These are phyloP conservation scores for Cosmia trapezina DNA, from an alignment of 2,888 invertebrate species.

Conservation along the genomic window DNA sequence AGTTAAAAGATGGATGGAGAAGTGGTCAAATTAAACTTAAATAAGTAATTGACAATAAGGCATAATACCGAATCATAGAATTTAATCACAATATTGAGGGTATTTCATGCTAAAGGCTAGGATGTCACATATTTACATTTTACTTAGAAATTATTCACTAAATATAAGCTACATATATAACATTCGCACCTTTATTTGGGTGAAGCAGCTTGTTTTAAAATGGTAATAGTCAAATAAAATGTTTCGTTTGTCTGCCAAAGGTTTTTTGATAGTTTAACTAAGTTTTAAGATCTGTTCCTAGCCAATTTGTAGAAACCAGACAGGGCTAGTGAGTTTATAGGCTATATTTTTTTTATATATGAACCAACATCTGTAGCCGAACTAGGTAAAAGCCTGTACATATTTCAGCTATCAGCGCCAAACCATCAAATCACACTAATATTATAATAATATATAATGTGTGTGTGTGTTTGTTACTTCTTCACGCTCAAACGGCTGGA, in stretches of 20 bases:
- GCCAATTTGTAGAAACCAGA: background rate
- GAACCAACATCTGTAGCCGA: too few species aligned
- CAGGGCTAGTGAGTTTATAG: too few species aligned
- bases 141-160: conserved; percentile 34
- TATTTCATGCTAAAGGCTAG: conserved; percentile 55
- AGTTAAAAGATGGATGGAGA: too few species aligned
- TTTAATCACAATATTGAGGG: conserved; percentile 30
- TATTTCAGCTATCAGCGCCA: too few species aligned
- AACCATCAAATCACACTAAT: too few species aligned
- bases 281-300: background rate
- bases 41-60: conserved; percentile 48
- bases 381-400: too few species aligned
- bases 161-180: conserved; percentile 38
- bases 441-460: too few species aligned
- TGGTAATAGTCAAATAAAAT: background rate
- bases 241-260: background rate
- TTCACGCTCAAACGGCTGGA: too few species aligned
- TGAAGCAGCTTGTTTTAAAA: conserved; percentile 27
- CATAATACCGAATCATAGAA: conserved; percentile 35
- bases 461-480: too few species aligned
- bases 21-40: conserved; percentile 26
- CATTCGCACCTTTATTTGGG: conserved; percentile 4
- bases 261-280: background rate
- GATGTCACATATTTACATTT: conserved; percentile 38
- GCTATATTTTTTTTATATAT: too few species aligned